These are phyloP conservation scores for Drosophila seguyi DNA, from an alignment of 1,140 invertebrate genomes.

Conservation along the genomic window DNA sequence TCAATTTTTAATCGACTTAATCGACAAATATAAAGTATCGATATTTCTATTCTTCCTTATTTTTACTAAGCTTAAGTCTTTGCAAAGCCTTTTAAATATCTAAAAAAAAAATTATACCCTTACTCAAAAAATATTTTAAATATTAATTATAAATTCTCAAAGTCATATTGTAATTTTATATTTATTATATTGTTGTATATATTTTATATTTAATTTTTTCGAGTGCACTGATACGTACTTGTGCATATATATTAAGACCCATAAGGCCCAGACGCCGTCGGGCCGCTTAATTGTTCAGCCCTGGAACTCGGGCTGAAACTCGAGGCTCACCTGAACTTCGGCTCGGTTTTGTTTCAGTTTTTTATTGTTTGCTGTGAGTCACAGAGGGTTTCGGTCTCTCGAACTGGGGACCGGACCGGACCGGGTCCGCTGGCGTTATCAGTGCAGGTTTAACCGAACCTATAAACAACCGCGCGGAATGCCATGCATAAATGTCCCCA, in stretches of 20 bases:
- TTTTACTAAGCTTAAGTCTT: too few species aligned
- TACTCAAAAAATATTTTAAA: too few species aligned
- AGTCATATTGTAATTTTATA: too few species aligned
- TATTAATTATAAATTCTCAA: too few species aligned
- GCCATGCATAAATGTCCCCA: constrained; percentile 85
- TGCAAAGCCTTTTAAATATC: too few species aligned
- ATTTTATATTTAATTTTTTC: constrained; percentile 5
- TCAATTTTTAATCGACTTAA: too few species aligned
- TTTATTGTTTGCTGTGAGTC: constrained; percentile 59
- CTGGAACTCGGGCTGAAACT: constrained; percentile 9
- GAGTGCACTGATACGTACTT: constrained; percentile 29
- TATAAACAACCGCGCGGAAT: constrained; percentile 85
- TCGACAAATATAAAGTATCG: too few species aligned
- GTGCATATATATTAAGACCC: constrained; percentile 20
- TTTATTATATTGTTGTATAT: too few species aligned
- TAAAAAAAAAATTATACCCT: too few species aligned
- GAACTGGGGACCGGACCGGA: constrained; percentile 22
- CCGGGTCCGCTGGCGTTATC: constrained; percentile 60
- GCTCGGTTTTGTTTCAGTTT: constrained; percentile 32
- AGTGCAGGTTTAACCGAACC: constrained; percentile 85
- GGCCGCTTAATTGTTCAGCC: constrained; percentile 54
- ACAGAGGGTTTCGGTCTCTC: constrained; percentile 35
- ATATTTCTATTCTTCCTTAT: too few species aligned
- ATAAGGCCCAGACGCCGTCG: constrained; percentile 46
- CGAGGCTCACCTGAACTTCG: constrained; percentile 24